Evolutionary conservation across 2,888 invertebrate genomes (phyloP), one percentile per base, ranked within the genome.

Genomic region (Cantharis rustica): DNA sequence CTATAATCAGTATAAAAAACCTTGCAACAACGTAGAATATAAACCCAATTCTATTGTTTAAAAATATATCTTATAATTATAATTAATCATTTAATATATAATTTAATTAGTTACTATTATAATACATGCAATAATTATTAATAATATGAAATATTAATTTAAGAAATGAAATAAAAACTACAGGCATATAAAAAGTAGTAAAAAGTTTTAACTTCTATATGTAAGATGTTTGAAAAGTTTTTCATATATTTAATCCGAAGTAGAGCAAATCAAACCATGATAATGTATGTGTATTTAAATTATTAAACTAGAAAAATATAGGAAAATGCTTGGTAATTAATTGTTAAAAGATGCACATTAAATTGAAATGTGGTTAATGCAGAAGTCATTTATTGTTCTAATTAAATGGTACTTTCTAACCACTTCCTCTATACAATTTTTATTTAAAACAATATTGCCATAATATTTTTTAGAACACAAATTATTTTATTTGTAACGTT

Each of bases 251-350:
- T 7, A n/a, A 47, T 47, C 47, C n/a, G n/a, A 47, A 47, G 7
- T 47, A 47, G 47, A 47, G 47, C 47, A 47, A 47, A 47, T 47
- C 47, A 47, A n/a, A 47, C 47, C 47, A 47, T n/a, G 47, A 47
- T 47, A 47, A 47, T 47, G n/a, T 47, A 47, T 47, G 47, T 47
- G 47, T 47, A 47, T 47, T 47, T 47, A 47, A 47, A 47, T 47
- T 47, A 47, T 7, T n/a, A 47, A n/a, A 47, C 47, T 47, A 47
- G 47, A 72, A 72, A 71, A 72, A 64, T 72, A 31, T 72, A 31
- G 31, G 16, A 63, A 72, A 72, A 72, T 66, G 16, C 20, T 68
- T 23, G 68, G 66, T 66, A 72, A 72, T 68, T 72, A 66, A 72
- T 72, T 72, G 72, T 72, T 72, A 47, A 47, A 66, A 72, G 20